Evolutionary conservation across 1,140 invertebrate genomes (phyloP).

Genomic region (Pseudomyrmex concolor): DNA sequence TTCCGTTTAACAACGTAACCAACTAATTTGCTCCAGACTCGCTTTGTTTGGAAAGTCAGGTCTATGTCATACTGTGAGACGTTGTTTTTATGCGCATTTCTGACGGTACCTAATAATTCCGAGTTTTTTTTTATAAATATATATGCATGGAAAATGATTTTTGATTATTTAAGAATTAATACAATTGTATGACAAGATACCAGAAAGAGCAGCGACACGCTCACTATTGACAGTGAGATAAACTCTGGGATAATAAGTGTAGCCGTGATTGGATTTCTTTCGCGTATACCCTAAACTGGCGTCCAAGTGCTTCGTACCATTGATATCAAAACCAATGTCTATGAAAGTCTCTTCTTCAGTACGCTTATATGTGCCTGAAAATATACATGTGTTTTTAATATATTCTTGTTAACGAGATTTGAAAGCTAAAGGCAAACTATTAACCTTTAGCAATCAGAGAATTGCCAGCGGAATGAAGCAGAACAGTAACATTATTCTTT

Average conservation of each 20-base stretch:
- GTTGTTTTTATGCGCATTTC: constrained; percentile 87
- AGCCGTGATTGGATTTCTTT: constrained; percentile 86
- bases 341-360: constrained; percentile 87
- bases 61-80: constrained; percentile 89
- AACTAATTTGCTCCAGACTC: constrained; percentile 87
- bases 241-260: constrained; percentile 87
- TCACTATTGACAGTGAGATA: constrained; percentile 89
- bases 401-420: not conserved
- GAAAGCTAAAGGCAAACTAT: not conserved
- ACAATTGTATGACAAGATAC: constrained; percentile 80
- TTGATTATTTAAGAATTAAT: constrained; percentile 10
- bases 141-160: no score
- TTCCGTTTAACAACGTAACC: constrained; percentile 88
- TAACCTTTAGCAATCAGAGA: constrained; percentile 87
- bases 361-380: constrained; percentile 88
- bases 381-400: constrained; percentile 12
- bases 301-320: constrained; percentile 89
- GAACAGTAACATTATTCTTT: constrained; percentile 86
- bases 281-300: constrained; percentile 85
- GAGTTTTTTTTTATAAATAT: not conserved
- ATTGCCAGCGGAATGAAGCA: constrained; percentile 87
- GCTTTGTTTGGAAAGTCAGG: constrained; percentile 89
- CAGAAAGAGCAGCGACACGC: constrained; percentile 87
- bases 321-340: constrained; percentile 88
- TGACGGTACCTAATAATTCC: constrained; percentile 79